Evolutionary conservation across 2,888 invertebrate species (phyloP), one percentile per base, ranked within the genome.

Genomic region (Lampropteryx suffumata): DNA sequence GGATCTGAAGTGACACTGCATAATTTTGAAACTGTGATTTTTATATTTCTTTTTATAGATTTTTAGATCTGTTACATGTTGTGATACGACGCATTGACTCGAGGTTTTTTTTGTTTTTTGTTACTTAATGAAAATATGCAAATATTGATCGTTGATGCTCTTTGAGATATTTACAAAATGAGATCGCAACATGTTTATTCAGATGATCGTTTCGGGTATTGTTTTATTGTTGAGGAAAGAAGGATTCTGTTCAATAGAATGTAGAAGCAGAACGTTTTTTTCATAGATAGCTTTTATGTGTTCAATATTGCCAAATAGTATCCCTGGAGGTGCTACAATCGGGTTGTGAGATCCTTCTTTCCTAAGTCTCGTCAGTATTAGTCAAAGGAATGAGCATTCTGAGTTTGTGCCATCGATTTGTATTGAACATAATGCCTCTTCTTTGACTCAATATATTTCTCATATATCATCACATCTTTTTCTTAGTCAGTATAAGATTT

Each of bases 1-100:
- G 78, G 78, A 83, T 84, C 82, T 84, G 82, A 87, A 83, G 85
- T 84, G 85, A 86, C 86, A 81, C 86, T 83, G 90, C 90, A 89
- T 90, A 89, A 89, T 89, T 87, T 86, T 71, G 80, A 78, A 89
- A 87, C 90, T 90, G 90, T 90, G 90, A 90, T 90, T 88, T 88
- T 89, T 90, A 84, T 86, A 84, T 82, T 82, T 82, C 73, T 79
- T 79, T 82, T 78, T 82, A 80, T 84, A 88, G 82, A 80, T 80
- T 79, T 72, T 87, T 87, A 85, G 82, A 83, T 77, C 82, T 85
- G 83, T 81, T 82, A 83, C 88, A 83, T 85, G 86, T 88, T 89
- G 88, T 87, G 87, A 86, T 84, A 76, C 71, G 69, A 77, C 70
- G 76, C 75, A 75, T 78, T 27, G 34, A 43, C 29, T 32, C 35